Conservation (phyloP, 2,797 vertebrate genomes). For the Mormyrops attenuatus region DNA sequence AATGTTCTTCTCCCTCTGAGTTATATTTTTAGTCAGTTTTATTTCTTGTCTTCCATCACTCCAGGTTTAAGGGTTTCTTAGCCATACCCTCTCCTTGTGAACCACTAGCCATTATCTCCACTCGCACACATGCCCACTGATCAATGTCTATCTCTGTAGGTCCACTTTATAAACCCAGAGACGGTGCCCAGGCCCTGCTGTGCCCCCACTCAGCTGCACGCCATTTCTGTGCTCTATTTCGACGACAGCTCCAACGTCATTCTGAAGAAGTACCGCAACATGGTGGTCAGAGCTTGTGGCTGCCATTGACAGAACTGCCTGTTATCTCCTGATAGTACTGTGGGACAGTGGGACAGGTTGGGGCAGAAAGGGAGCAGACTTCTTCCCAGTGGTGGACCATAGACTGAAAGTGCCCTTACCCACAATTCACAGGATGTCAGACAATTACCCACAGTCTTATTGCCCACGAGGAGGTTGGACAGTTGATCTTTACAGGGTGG, state of each 20-base stretch:
- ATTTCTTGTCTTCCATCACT: not conserved
- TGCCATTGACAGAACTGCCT: conserved; percentile 73
- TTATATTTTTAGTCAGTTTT: not conserved
- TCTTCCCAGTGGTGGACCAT: not conserved
- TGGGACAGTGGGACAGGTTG: conserved; percentile 6
- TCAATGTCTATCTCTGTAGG: conserved; percentile 55
- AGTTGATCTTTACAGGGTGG: not conserved
- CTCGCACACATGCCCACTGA: not conserved
- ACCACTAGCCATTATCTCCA: not conserved
- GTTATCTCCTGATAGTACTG: not conserved
- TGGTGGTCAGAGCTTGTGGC: conserved; percentile 96
- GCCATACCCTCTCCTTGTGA: not conserved
- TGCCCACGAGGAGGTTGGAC: not conserved
- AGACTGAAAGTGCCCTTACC: not conserved
- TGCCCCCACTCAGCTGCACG: conserved; percentile 92
- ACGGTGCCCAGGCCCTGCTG: conserved; percentile 96
- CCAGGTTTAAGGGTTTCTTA: not conserved
- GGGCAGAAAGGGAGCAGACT: conserved; percentile 17
- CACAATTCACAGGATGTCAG: not conserved
- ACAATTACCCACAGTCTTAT: not conserved
- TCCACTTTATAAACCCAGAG: conserved; percentile 96
- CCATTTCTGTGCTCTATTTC: conserved; percentile 97
- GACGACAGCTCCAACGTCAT: conserved; percentile 99
- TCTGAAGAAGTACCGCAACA: conserved; percentile 97
- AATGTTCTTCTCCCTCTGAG: not conserved